A percentile compares a stretch with the other conserved stretches of the same genome.
These are phyloP conservation scores for Hucho hucho DNA, from an alignment of 2,113 vertebrate species.

Conservation along the genomic window DNA sequence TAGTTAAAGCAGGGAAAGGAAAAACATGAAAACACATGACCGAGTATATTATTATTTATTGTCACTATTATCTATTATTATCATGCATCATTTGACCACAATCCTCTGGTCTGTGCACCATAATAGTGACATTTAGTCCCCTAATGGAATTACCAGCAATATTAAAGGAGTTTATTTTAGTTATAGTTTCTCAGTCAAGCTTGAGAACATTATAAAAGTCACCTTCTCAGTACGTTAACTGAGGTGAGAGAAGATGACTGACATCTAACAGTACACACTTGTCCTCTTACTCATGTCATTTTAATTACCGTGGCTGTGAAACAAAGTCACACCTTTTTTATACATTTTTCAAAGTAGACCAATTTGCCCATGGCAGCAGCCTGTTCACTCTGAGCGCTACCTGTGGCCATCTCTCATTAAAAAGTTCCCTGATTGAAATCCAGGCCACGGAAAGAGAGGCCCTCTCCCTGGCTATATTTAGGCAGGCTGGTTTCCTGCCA, in stretches of 20 bases:
- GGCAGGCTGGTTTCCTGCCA: constrained; percentile 51
- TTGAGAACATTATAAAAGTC: background rate
- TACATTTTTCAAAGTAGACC: background rate
- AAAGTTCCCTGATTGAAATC: too few species aligned
- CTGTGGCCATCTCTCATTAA: constrained; percentile 19
- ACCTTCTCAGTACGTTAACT: background rate
- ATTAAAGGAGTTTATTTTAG: background rate
- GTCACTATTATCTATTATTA: background rate
- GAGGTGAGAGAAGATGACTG: constrained; percentile 14
- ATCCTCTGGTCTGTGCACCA: background rate
- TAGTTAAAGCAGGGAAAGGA: background rate
- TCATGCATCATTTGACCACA: background rate
- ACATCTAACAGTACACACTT: background rate
- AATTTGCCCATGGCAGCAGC: background rate
- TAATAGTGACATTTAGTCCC: background rate
- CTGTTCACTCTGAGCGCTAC: constrained; percentile 4
- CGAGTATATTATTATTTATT: background rate
- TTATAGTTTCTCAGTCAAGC: constrained; percentile 3
- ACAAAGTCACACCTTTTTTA: background rate
- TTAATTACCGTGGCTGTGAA: background rate
- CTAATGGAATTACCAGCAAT: background rate
- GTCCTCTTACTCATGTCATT: constrained; percentile 9
- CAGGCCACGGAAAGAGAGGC: constrained; percentile 38
- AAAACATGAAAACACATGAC: background rate
- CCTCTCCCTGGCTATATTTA: constrained; percentile 55